Evolutionary conservation across 1,140 invertebrate genomes (phyloP), one percentile per base, ranked within the genome.

Genomic region (Venturia canescens): DNA sequence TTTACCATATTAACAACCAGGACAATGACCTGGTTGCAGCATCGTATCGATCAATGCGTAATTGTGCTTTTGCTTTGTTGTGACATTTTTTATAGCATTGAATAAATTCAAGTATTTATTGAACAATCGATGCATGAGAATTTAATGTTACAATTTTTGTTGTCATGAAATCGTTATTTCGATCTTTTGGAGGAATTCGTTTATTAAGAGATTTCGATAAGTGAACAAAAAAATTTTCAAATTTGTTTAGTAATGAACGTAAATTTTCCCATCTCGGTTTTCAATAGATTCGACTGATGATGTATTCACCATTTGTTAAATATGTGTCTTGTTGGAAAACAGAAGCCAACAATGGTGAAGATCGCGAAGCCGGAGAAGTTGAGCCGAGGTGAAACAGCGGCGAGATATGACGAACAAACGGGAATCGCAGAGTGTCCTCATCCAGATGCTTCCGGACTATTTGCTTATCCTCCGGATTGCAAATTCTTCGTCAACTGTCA

Each of bases 401-500:
- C 90, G 4, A 82, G 84, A 70, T 88, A 89, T 27, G 86, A 90
- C 44, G 15, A 70, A 1, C 71, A 38, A 50, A 26, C 23, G 0
- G 89, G 88, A 0, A 84, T 87, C 6, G 81, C 87, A 6, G 80
- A 88, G n/a, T 95, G 94, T 84, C 94, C 94, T 2, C 79, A 80
- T 11, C 27, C 84, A 16, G 89, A 91, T 34, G 91, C 91, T 5
- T 94, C 92, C 0, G 95, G 95, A 0, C 88, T 92, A 66, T 94
- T 94, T 80, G 90, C 94, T 0, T 94, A 94, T 86, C 92, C 92
- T 0, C 88, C 92, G 0, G 94, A 95, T 83, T 96, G 95, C 74
- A 93, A 93, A 83, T 94, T 94, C 82, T 96, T 94, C 87, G 91
- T 96, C 11, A 95, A 94, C 84, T 96, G 95, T 83, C 94, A 92